Percentiles rank a stretch among this genome's conserved stretches.
These are phyloP conservation scores for Aphrophora alni DNA, from an alignment of 2,888 invertebrate species.

Conservation along the genomic window DNA sequence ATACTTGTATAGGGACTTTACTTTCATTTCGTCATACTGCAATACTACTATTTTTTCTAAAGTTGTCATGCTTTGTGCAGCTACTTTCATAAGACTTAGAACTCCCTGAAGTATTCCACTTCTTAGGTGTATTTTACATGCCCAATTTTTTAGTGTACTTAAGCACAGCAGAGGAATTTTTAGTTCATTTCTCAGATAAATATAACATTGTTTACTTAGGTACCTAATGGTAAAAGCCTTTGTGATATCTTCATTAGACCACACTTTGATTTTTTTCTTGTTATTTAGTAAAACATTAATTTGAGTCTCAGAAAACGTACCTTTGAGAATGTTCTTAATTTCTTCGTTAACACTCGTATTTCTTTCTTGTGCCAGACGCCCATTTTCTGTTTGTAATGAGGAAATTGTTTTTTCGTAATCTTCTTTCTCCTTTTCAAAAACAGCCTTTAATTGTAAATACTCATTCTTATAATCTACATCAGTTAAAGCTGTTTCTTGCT, in stretches of 20 bases:
- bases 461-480: too few relatives aligned
- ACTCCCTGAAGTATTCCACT: not conserved
- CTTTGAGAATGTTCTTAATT: not conserved
- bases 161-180: not conserved
- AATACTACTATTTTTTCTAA: not conserved
- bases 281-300: not conserved
- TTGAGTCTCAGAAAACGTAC: not conserved
- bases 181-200: not conserved
- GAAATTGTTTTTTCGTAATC: too few relatives aligned
- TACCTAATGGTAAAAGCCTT: slow-evolving; percentile 1
- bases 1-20: not conserved
- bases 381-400: too few relatives aligned
- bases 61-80: not conserved
- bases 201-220: slow-evolving; percentile 1
- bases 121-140: not conserved
- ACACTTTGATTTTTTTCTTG: not conserved
- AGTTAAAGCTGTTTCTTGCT: too few relatives aligned
- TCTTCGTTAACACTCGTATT: not conserved
- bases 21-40: not conserved
- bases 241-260: not conserved
- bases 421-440: too few relatives aligned
- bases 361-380: too few relatives aligned
- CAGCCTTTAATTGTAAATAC: too few relatives aligned
- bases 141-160: not conserved
- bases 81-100: not conserved